Base-by-base conservation (phyloP, 2,888 invertebrate genomes). In the Stenodera caucasica region DNA sequence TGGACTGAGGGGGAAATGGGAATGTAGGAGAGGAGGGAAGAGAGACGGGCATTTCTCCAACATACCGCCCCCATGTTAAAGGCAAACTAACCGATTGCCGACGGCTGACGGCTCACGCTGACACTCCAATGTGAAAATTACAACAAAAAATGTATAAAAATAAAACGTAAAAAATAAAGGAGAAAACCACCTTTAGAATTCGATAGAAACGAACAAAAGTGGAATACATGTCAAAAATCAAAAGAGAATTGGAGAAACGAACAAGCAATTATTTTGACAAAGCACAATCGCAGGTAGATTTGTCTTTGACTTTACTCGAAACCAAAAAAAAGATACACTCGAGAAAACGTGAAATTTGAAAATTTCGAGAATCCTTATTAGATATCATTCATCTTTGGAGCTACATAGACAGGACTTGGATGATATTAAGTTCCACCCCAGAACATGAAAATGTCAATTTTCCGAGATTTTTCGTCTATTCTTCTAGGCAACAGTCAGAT, bases 1-100 rank as follows among this genome's bases (percentile, higher is more conserved):
- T 71, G 67, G 69, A 70, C 66, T 61, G 64, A 62, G 59, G 55
- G 69, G 64, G 61, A 58, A 63, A 37, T 55, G 62, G 67, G 60
- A 67, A 21, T 11, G 3, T 2, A 67, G 61, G 58, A 58, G 60
- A 50, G 61, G 49, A 69, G 65, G 63, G 58, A 64, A 57, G 60
- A 56, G 54, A 40, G 64, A 33, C 37, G 18, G 15, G 50, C 54
- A 40, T n/a, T 32, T 26, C 32, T 14, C 50, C 50, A 21, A 15
- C 14, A 53, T 32, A 37, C 52, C 52, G 33, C 52, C 52, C 52
- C 52, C 52, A 32, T 52, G 52, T 30, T 52, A 15, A 9, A 52
- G 52, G 29, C 29, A 29, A 52, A 52, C 32, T 52, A 32, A 29
- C 12, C 29, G 52, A 52, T 29, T 52, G 52, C 52, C 52, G 52